These are phyloP conservation scores for Actinemys pallida DNA, from an alignment of 2,113 vertebrate genomes.

Conservation along the genomic window DNA sequence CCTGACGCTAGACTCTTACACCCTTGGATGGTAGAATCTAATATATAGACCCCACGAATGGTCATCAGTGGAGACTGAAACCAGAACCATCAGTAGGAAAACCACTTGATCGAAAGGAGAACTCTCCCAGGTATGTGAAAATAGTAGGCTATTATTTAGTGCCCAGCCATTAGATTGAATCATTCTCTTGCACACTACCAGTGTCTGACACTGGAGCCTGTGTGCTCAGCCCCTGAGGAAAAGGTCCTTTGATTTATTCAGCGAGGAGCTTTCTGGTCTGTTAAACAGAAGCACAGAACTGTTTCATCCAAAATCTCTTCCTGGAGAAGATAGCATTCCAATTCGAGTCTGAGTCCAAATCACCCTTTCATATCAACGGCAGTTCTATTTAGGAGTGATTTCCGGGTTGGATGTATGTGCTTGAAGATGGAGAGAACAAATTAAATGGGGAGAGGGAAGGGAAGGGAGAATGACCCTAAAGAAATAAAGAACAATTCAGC, in stretches of 20 bases:
- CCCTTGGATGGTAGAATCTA: neutral
- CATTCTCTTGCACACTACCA: neutral
- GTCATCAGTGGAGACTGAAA: neutral
- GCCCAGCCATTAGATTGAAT: neutral
- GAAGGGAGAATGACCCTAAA: neutral
- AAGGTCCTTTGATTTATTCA: neutral
- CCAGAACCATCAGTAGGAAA: neutral
- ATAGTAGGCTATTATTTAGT: neutral
- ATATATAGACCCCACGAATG: neutral
- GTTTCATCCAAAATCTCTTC: neutral
- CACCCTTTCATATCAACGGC: neutral
- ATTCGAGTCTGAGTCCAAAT: neutral
- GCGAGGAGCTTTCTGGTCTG: neutral
- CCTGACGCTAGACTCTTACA: neutral
- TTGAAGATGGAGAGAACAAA: neutral
- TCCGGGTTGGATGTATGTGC: neutral
- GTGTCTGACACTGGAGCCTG: neutral
- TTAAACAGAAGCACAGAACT: neutral
- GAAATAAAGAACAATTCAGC: neutral
- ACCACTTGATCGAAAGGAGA: neutral
- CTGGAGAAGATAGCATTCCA: neutral
- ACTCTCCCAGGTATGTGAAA: neutral
- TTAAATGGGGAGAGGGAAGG: neutral
- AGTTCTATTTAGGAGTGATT: neutral
- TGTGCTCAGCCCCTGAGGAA: neutral